phyloP scores from a whole-genome alignment of 2,797 vertebrate genomes.

The Masticophis lateralis region DNA sequence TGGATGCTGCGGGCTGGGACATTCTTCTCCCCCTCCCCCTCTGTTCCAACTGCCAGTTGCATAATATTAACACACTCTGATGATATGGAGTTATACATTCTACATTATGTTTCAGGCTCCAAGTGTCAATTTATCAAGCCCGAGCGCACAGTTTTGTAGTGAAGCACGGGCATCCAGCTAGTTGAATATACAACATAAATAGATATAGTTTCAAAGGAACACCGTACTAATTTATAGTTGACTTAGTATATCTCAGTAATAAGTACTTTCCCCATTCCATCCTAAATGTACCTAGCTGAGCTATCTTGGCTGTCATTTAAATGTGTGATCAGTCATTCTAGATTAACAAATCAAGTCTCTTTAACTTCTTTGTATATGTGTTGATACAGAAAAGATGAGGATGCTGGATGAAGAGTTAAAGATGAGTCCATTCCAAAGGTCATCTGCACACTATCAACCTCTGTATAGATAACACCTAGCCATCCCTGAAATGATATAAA shows the following conservation, averaged over 20 bases:
- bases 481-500: background rate
- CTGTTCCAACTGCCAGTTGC: too few relatives aligned
- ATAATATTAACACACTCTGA: too few relatives aligned
- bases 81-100: too few relatives aligned
- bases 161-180: too few relatives aligned
- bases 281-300: background rate
- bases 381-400: too few relatives aligned
- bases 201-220: background rate
- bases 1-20: too few relatives aligned
- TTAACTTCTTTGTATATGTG: background rate
- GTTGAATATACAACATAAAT: background rate
- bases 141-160: too few relatives aligned
- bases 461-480: background rate
- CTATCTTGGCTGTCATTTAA: background rate
- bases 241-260: background rate
- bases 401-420: background rate
- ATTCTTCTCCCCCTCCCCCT: too few relatives aligned
- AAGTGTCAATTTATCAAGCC: too few relatives aligned
- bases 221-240: background rate
- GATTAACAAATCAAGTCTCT: background rate
- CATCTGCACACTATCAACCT: background rate
- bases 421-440: background rate
- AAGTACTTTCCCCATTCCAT: background rate
- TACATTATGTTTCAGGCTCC: too few relatives aligned
- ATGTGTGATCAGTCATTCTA: background rate